These are phyloP conservation scores for Peromyscus polionotus DNA, from an alignment of 2,113 vertebrate species.

Conservation along the genomic window DNA sequence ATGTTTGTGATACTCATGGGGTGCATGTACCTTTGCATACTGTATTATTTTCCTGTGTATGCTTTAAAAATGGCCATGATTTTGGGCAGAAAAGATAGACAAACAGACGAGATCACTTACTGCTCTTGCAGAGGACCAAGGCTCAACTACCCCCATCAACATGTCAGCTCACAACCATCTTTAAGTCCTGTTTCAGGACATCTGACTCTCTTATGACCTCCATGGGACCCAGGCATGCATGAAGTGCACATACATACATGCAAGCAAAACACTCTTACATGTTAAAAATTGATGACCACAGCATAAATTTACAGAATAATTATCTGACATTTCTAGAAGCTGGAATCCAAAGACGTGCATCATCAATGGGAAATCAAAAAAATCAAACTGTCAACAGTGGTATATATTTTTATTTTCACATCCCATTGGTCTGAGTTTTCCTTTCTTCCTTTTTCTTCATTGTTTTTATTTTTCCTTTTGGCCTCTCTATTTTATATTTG, in stretches of 20 bases:
- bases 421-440: neutral
- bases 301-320: neutral
- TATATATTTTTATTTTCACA: neutral
- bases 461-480: neutral
- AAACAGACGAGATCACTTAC: neutral
- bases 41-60: neutral
- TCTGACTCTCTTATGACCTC: neutral
- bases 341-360: neutral
- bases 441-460: neutral
- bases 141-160: no score
- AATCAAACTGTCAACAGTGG: neutral
- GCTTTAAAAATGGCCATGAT: neutral
- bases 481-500: neutral
- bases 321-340: neutral
- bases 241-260: neutral
- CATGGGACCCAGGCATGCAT: neutral
- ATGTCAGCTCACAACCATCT: neutral
- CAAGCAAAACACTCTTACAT: neutral
- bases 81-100: neutral
- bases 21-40: neutral
- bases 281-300: neutral
- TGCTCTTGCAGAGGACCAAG: neutral
- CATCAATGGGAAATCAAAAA: neutral
- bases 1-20: neutral
- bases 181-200: neutral